phyloP scores from a whole-genome alignment of 2,113 vertebrate genomes.

The Fregata magnificens region DNA sequence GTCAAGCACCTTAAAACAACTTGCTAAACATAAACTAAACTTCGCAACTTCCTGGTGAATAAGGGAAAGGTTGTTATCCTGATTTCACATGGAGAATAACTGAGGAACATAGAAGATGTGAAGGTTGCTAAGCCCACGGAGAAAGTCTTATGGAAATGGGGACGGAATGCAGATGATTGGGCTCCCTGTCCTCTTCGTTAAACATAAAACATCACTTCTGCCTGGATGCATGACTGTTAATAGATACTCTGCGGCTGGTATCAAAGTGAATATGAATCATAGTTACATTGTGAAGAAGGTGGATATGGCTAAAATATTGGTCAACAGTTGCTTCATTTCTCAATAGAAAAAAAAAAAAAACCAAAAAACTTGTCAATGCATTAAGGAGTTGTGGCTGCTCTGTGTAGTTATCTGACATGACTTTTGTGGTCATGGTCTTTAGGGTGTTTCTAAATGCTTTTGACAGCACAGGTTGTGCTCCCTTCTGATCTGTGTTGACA shows the following conservation, averaged over 20 bases:
- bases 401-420: background rate
- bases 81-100: background rate
- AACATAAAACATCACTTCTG: background rate
- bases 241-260: background rate
- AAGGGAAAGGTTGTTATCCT: background rate
- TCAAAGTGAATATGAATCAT: background rate
- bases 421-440: background rate
- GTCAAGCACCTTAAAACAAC: background rate
- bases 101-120: background rate
- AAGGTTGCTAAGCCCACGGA: background rate
- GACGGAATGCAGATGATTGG: background rate
- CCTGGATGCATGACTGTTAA: background rate
- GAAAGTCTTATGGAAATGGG: background rate
- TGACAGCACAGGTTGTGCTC: background rate
- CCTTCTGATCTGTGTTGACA: background rate
- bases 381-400: background rate
- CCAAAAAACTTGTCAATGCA: background rate
- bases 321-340: background rate
- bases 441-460: constrained; percentile 7
- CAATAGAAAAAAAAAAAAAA: background rate
- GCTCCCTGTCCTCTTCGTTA: background rate
- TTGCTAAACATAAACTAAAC: background rate
- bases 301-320: background rate
- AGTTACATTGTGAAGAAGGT: background rate
- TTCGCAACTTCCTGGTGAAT: background rate